These are phyloP conservation scores for Nylanderia fulva DNA, from an alignment of 1,140 invertebrate genomes.

Conservation along the genomic window DNA sequence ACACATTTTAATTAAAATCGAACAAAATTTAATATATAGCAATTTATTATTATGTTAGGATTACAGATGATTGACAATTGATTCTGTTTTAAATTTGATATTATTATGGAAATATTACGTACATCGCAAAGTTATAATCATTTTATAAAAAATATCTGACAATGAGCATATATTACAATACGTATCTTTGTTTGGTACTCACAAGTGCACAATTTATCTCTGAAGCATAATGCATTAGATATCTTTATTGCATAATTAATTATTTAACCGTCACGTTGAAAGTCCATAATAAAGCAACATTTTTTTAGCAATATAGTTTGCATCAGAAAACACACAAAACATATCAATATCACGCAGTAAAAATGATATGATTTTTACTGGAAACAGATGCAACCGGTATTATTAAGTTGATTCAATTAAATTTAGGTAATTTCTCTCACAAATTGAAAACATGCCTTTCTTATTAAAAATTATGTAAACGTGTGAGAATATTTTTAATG, in stretches of 20 bases:
- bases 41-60: conserved; percentile 33
- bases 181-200: not conserved
- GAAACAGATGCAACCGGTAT: not conserved
- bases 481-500: not conserved
- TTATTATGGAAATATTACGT: not conserved
- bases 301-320: not conserved
- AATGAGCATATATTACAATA: not conserved
- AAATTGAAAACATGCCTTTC: conserved; percentile 9
- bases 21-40: conserved; percentile 31
- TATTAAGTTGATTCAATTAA: conserved; percentile 18
- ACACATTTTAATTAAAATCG: conserved; percentile 52
- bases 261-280: not conserved
- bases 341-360: not conserved
- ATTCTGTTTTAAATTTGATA: not conserved
- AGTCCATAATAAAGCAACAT: not conserved
- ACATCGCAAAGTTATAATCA: not conserved
- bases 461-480: not conserved
- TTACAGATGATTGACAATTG: conserved; percentile 15
- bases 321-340: too few species aligned
- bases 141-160: not conserved
- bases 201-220: not conserved
- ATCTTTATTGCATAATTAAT: not conserved
- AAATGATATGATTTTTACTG: not conserved
- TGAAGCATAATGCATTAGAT: not conserved
- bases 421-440: conserved; percentile 17